These are phyloP conservation scores for Hemiprocne comata DNA, from an alignment of 2,113 vertebrate genomes.

Conservation along the genomic window DNA sequence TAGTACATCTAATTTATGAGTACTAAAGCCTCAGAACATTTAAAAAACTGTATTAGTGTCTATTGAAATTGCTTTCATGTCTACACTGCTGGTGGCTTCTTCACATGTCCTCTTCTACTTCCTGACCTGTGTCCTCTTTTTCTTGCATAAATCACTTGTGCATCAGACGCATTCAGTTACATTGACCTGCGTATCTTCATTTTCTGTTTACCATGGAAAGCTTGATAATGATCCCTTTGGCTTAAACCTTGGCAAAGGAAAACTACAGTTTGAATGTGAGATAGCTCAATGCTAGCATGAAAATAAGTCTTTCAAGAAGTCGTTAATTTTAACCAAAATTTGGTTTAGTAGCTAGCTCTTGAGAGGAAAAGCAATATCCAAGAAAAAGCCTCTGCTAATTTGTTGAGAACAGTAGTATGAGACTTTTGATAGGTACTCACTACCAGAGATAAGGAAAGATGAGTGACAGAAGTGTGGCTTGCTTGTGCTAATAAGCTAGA, in stretches of 20 bases:
- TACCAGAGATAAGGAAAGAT: not conserved
- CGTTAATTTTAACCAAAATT: not conserved
- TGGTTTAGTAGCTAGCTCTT: not conserved
- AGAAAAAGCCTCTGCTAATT: not conserved
- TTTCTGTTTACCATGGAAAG: not conserved
- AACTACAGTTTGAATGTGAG: not conserved
- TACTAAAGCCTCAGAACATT: not conserved
- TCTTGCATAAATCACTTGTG: rapidly evolving
- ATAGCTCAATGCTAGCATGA: not conserved
- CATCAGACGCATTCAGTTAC: rapidly evolving
- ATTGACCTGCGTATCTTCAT: not conserved
- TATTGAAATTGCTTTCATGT: not conserved
- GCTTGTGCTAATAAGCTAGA: not conserved
- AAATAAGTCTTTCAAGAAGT: not conserved
- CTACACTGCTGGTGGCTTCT: not conserved
- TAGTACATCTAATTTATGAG: not conserved
- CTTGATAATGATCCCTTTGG: not conserved
- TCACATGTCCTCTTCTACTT: not conserved
- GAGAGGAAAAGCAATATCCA: not conserved
- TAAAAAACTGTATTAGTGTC: not conserved
- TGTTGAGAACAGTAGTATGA: not conserved
- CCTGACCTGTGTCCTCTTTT: not conserved
- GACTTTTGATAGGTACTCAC: not conserved
- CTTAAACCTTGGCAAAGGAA: not conserved
- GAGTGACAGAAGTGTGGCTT: not conserved